A percentile compares a stretch with the other conserved stretches of the same genome.
These are phyloP conservation scores for Cyanoliseus patagonus DNA, from an alignment of 2,113 vertebrate species.

Conservation along the genomic window DNA sequence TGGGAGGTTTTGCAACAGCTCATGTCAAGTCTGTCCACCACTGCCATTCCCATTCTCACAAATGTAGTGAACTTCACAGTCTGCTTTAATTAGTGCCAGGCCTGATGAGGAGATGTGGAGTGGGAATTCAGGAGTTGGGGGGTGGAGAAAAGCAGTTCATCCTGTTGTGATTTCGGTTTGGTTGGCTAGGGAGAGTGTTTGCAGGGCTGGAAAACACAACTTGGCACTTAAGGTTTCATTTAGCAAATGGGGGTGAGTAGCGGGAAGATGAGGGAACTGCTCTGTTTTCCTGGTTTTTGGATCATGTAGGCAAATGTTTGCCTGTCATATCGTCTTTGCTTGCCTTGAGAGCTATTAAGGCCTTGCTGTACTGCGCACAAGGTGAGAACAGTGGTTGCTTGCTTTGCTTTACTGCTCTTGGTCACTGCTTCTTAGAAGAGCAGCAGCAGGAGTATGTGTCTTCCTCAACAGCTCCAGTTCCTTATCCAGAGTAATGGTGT, in stretches of 20 bases:
- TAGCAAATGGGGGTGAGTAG: neutral
- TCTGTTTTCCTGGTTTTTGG: neutral
- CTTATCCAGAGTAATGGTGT: neutral
- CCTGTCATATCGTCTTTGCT: neutral
- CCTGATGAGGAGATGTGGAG: neutral
- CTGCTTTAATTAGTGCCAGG: neutral
- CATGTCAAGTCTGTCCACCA: neutral
- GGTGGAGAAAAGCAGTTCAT: neutral
- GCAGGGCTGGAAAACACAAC: conserved; percentile 19
- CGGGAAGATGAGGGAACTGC: neutral
- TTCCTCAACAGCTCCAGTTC: neutral
- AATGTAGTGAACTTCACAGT: neutral
- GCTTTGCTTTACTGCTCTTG: neutral
- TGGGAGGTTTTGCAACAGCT: neutral
- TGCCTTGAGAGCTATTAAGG: neutral
- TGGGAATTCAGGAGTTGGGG: neutral
- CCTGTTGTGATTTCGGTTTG: neutral
- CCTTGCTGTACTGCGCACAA: neutral
- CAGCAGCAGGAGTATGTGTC: neutral
- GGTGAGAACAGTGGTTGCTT: neutral
- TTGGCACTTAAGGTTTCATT: neutral
- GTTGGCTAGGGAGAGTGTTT: neutral
- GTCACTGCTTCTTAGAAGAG: neutral
- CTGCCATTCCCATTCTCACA: neutral
- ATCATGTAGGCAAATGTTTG: neutral